Base-by-base conservation (phyloP, 2,888 invertebrate genomes). In the Parelbella ahira region DNA sequence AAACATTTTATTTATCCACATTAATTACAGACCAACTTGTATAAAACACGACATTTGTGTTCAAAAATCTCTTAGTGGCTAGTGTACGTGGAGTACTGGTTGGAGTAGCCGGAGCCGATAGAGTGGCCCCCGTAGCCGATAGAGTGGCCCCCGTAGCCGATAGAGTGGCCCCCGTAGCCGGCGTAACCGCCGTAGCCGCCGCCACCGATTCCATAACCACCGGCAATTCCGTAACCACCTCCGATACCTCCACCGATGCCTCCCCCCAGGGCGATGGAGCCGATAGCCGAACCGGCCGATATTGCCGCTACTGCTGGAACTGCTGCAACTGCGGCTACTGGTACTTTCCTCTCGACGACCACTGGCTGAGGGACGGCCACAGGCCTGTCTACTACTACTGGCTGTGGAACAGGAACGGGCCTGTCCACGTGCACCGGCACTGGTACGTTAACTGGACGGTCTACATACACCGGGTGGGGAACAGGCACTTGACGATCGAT, bases 391-490 rank as follows among this genome's bases (percentile, higher is more conserved):
- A 68, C 63, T 1, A 64, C 59, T 0, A 69, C 66, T 1, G 71
- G 70, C 25, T 69, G 67, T 0, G 68, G 66, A 0, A 69, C 64
- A 0, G 67, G 57, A 7, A 87, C 70, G 10, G 89, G 89, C 53
- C 89, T 86, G 46, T 90, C 89, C 0, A 92, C 88, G 38, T 87
- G 68, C 5, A 91, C 89, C 0, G 91, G 91, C 0, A 89, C 86
- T 6, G 90, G 89, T 1, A 91, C 90, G n/a, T 88, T 88, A 7
- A 90, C 89, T 1, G 87, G 88, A 15, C 89, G 84, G 43, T 89
- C 81, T 1, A 90, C 83, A 27, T 89, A 84, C 3, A 91, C 90
- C 9, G 90, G 89, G 21, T 84, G 83, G 0, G 82, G 83, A 0
- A 87, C 81, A 0, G 78, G 63, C 5, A 89, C 80, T 37, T 89